These are phyloP conservation scores for Hippopotamyrus pictus DNA, from an alignment of 2,797 vertebrate species.

Conservation along the genomic window DNA sequence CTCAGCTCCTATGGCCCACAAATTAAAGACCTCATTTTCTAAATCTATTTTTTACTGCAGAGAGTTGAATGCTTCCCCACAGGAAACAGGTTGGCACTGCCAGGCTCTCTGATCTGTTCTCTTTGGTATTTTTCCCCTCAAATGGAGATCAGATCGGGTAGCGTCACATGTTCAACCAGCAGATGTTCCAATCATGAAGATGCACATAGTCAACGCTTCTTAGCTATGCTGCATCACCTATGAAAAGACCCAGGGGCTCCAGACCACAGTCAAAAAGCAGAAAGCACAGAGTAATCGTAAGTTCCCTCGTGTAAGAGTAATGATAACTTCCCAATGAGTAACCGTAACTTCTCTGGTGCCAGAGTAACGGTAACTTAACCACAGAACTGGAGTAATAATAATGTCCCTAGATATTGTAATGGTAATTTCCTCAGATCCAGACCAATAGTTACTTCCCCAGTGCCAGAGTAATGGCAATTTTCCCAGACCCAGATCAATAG, in stretches of 20 bases:
- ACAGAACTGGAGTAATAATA: background rate
- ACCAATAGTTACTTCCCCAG: background rate
- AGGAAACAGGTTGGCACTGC: background rate
- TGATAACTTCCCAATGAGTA: background rate
- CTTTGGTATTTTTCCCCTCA: background rate
- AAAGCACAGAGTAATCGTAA: background rate
- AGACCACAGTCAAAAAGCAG: background rate
- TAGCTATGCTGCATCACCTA: background rate
- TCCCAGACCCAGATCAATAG: background rate
- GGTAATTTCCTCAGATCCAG: background rate
- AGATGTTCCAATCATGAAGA: background rate
- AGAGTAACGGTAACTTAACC: background rate
- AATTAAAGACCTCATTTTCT: background rate
- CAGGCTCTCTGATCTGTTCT: background rate
- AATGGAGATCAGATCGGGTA: background rate
- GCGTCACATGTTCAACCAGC: background rate
- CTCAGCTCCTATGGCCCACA: background rate
- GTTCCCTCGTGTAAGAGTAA: background rate
- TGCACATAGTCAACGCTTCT: background rate
- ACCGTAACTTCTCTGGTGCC: background rate
- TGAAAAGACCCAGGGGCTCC: background rate
- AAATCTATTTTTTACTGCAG: slow-evolving; percentile 16
- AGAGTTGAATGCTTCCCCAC: background rate
- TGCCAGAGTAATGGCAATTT: background rate
- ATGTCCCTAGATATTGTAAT: background rate